Conservation (phyloP, 2,113 vertebrate genomes). For the Hyla sarda region DNA sequence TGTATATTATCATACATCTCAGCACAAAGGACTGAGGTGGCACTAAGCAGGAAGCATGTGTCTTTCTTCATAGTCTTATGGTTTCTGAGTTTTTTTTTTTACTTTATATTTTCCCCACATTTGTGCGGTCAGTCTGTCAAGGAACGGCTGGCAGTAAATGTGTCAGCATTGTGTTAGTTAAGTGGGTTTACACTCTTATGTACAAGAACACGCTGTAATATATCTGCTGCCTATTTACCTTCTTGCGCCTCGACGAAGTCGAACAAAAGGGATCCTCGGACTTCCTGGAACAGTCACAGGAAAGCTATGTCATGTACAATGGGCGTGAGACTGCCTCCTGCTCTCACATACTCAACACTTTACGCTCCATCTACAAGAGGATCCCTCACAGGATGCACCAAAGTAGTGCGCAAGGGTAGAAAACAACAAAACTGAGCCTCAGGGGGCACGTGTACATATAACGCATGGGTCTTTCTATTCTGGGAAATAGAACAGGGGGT, state of each 20-base stretch:
- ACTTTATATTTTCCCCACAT: not conserved
- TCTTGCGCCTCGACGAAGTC: conserved; percentile 33
- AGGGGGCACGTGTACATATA: not conserved
- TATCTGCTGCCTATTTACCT: conserved; percentile 34
- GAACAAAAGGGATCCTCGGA: conserved; percentile 28
- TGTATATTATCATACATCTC: not conserved
- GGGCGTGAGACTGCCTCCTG: conserved; percentile 15
- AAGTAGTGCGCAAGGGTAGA: not conserved
- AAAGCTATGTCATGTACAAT: not conserved
- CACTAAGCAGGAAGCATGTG: not conserved
- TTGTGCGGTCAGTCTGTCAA: not conserved
- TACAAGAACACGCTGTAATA: not conserved
- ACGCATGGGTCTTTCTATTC: too few species aligned
- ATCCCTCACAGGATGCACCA: not conserved
- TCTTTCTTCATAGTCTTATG: not conserved
- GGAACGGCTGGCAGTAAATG: conserved; percentile 17
- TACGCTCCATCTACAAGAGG: not conserved
- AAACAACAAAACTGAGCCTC: not conserved
- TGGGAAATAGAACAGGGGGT: too few species aligned
- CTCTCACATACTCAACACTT: not conserved
- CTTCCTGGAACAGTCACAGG: conserved; percentile 40
- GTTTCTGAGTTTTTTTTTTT: not conserved
- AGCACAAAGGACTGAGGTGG: not conserved
- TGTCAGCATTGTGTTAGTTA: conserved; percentile 1
- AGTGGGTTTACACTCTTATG: conserved; percentile 25